Evolutionary conservation across 2,888 invertebrate species (phyloP).

Genomic region (Aromia moschata): DNA sequence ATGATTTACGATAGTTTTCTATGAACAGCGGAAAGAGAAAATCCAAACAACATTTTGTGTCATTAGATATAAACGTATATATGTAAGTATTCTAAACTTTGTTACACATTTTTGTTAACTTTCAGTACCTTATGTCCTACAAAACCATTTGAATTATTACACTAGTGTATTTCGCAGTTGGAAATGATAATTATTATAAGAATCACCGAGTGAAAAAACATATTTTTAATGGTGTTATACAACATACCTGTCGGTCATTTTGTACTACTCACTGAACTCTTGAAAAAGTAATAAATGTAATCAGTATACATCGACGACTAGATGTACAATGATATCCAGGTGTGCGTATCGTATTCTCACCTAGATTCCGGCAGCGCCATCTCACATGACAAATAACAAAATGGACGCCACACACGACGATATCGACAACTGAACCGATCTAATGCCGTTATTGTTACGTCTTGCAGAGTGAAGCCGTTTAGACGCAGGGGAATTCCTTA

Average conservation of each 20-base stretch:
- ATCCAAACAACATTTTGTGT: too few species aligned
- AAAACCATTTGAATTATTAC: too few species aligned
- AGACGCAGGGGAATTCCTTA: conserved; percentile 52
- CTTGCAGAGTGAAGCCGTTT: background rate
- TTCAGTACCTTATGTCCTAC: too few species aligned
- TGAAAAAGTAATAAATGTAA: conserved; percentile 11
- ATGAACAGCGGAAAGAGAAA: too few species aligned
- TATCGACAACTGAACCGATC: conserved; percentile 15
- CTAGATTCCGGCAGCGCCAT: conserved; percentile 42
- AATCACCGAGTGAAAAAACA: too few species aligned
- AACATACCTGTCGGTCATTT: conserved; percentile 25
- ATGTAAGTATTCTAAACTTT: too few species aligned
- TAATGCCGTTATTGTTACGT: conserved; percentile 15
- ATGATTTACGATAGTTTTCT: too few species aligned
- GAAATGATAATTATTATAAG: too few species aligned
- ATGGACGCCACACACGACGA: conserved; percentile 41
- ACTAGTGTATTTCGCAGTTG: too few species aligned
- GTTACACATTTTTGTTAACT: too few species aligned
- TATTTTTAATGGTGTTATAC: too few species aligned
- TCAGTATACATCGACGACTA: conserved; percentile 21
- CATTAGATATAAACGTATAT: too few species aligned
- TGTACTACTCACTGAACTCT: conserved; percentile 15
- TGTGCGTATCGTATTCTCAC: conserved; percentile 26
- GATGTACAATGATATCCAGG: conserved; percentile 32
- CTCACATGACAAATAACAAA: conserved; percentile 47